Evolutionary conservation across 2,113 vertebrate species (phyloP).

Genomic region (Ailuropoda melanoleuca): DNA sequence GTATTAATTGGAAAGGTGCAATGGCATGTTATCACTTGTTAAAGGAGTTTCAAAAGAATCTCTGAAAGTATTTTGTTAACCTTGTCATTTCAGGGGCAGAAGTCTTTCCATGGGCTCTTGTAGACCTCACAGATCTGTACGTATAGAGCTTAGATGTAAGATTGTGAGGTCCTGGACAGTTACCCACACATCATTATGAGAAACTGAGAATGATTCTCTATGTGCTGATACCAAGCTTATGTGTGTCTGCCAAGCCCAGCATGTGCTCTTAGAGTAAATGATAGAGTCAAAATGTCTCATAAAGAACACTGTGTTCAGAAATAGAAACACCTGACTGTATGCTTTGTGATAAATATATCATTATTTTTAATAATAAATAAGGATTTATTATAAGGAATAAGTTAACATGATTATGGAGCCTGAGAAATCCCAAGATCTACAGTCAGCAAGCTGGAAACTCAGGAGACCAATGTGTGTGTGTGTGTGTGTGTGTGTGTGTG

Average conservation of each 20-base stretch:
- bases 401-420: not conserved
- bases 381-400: not conserved
- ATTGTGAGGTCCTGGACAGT: not conserved
- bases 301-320: not conserved
- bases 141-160: not conserved
- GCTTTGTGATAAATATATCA: not conserved
- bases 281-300: not conserved
- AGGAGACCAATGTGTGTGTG: not conserved
- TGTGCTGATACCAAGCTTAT: not conserved
- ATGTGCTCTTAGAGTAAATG: not conserved
- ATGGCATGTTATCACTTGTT: not conserved
- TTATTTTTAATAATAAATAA: not conserved
- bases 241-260: not conserved
- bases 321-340: not conserved
- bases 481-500: too few species aligned
- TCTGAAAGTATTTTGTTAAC: not conserved
- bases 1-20: not conserved
- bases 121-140: not conserved
- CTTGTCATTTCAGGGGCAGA: not conserved
- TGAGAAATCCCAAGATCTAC: not conserved
- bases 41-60: conserved; percentile 5
- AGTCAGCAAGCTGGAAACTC: not conserved
- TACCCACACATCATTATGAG: not conserved
- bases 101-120: not conserved
- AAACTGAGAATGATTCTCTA: not conserved